Conservation (phyloP, 1,140 invertebrate species). For the Drosophila novamexicana region DNA sequence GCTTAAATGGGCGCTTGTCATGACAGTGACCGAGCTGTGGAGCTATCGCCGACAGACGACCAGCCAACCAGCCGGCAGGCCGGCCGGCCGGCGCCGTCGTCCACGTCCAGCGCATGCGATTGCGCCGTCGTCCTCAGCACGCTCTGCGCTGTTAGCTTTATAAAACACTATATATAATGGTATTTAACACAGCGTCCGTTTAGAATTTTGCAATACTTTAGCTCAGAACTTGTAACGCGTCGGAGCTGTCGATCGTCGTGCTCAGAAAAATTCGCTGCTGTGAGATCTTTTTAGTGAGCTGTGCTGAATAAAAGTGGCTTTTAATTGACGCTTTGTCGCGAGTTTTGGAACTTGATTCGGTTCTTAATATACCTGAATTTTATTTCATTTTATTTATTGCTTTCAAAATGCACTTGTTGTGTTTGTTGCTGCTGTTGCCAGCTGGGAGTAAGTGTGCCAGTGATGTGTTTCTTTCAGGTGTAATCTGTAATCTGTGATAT, state of each 20-base stretch:
- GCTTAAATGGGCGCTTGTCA: slow-evolving; percentile 55
- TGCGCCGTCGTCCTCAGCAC: slow-evolving; percentile 9
- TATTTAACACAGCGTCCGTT: slow-evolving; percentile 77
- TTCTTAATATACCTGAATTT: slow-evolving; percentile 33
- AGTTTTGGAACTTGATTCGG: slow-evolving; percentile 20
- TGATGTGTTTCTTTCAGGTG: slow-evolving; percentile 9
- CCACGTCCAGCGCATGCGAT: background rate
- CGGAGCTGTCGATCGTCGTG: slow-evolving; percentile 42
- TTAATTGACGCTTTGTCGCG: slow-evolving; percentile 49
- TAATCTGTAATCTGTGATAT: background rate
- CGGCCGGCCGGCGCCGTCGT: slow-evolving; percentile 17
- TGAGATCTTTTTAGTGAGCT: slow-evolving; percentile 56
- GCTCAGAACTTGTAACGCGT: slow-evolving; percentile 67
- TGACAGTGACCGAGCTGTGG: slow-evolving; percentile 53
- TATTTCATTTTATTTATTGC: slow-evolving; percentile 9
- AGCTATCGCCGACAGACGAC: background rate
- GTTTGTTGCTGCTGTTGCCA: slow-evolving; percentile 30
- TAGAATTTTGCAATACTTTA: slow-evolving; percentile 71
- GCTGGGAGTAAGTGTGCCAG: slow-evolving; percentile 49
- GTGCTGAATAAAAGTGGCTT: slow-evolving; percentile 50
- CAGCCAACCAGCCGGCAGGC: slow-evolving; percentile 12
- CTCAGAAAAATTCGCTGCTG: slow-evolving; percentile 44
- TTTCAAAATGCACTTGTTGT: slow-evolving; percentile 31
- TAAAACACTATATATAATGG: slow-evolving; percentile 21
- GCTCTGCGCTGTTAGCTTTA: slow-evolving; percentile 29